Percentiles rank a stretch among this genome's conserved stretches.
These are phyloP conservation scores for Horisme vitalbata DNA, from an alignment of 2,888 invertebrate genomes.

Conservation along the genomic window DNA sequence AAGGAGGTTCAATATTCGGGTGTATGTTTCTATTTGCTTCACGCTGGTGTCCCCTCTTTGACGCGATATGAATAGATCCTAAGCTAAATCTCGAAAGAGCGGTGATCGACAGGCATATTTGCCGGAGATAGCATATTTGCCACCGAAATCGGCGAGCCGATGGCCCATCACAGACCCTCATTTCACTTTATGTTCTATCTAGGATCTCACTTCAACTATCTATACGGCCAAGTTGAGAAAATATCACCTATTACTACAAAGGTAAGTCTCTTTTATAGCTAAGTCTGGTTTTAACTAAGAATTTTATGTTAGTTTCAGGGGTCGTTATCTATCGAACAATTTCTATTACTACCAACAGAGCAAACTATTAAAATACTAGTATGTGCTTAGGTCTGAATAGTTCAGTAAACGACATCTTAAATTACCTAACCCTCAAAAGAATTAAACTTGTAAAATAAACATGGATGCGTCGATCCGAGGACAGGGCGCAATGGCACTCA, in stretches of 20 bases:
- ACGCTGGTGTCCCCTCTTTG: not conserved
- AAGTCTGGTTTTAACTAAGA: conserved; percentile 18
- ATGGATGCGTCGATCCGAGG: too few relatives aligned
- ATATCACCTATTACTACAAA: conserved; percentile 27
- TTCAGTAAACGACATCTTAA: too few relatives aligned
- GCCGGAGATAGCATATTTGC: conserved; percentile 37
- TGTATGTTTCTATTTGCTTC: not conserved
- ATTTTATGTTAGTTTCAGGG: conserved; percentile 5
- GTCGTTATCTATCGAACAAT: conserved; percentile 7
- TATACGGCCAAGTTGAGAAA: conserved; percentile 29
- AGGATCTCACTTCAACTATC: conserved; percentile 33
- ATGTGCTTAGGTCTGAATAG: too few relatives aligned
- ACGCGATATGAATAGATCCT: conserved; percentile 4
- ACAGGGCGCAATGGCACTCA: too few relatives aligned
- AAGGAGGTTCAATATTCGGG: not conserved
- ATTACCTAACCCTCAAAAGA: too few relatives aligned
- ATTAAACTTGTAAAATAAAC: too few relatives aligned
- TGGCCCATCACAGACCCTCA: conserved; percentile 37
- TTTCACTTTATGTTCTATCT: conserved; percentile 37
- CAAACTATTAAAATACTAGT: conserved; percentile 4
- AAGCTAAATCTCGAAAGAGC: conserved; percentile 26
- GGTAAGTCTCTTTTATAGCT: conserved; percentile 20
- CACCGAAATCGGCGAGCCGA: conserved; percentile 34
- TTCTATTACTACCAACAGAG: not conserved
- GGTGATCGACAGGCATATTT: conserved; percentile 32